Conservation (phyloP, 2,888 invertebrate genomes). For the Axea sp. region DNA sequence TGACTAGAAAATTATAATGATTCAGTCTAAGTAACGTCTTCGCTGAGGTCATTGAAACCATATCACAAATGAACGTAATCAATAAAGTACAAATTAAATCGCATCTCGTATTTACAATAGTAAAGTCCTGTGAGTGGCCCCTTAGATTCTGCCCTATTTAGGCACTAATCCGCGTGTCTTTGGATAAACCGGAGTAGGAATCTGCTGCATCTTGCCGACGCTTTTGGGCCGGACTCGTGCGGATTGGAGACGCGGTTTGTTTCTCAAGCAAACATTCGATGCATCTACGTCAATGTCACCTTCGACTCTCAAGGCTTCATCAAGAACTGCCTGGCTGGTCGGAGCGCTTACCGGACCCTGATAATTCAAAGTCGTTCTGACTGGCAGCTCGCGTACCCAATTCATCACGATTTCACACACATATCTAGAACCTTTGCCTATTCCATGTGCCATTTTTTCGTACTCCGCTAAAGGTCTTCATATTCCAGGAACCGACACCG, state of each 20-base stretch:
- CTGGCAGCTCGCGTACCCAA: constrained; percentile 87
- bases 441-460: constrained; percentile 81
- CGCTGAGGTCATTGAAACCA: constrained; percentile 49
- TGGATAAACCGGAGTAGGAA: constrained; percentile 77
- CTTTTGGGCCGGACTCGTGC: constrained; percentile 74
- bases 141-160: constrained; percentile 65
- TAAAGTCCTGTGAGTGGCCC: constrained; percentile 5
- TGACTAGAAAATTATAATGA: constrained; percentile 73
- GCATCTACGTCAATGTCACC: constrained; percentile 78
- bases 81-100: constrained; percentile 49
- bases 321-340: constrained; percentile 82
- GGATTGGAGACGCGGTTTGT: constrained; percentile 73
- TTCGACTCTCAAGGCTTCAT: constrained; percentile 76
- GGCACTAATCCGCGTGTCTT: constrained; percentile 78
- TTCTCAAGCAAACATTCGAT: constrained; percentile 71
- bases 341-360: constrained; percentile 86
- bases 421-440: constrained; percentile 80
- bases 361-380: constrained; percentile 88
- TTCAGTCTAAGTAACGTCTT: constrained; percentile 64
- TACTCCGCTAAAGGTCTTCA: constrained; percentile 84
- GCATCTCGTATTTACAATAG: constrained; percentile 60
- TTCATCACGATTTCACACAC: constrained; percentile 86
- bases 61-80: constrained; percentile 63
- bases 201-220: constrained; percentile 75
- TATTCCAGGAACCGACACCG: constrained; percentile 82